Percentiles rank a stretch among this genome's conserved stretches.
These are phyloP conservation scores for Megaceryle maxima DNA, from an alignment of 2,113 vertebrate genomes.

Conservation along the genomic window DNA sequence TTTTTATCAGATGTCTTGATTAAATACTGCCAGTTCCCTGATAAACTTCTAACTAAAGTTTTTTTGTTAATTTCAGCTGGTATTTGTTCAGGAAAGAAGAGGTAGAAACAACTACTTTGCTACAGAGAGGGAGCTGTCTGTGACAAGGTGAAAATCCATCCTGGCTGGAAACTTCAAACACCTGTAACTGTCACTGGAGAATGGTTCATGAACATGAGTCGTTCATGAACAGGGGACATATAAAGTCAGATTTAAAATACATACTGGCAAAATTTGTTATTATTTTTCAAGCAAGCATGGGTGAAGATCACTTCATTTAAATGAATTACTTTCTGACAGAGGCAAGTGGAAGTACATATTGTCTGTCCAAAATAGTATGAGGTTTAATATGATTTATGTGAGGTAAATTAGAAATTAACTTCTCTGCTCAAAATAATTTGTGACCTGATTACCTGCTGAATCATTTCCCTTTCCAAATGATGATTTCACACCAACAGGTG, in stretches of 20 bases:
- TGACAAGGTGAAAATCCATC: neutral
- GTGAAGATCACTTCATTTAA: neutral
- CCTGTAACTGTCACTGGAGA: neutral
- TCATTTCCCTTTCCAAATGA: constrained; percentile 11
- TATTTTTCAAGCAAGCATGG: neutral
- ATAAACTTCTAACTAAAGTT: neutral
- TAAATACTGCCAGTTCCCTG: neutral
- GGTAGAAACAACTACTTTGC: neutral
- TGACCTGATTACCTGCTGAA: constrained; percentile 33
- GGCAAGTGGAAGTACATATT: neutral
- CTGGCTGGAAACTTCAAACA: neutral
- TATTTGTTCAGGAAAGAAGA: neutral
- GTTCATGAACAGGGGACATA: neutral
- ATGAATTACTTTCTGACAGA: neutral
- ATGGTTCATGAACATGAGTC: neutral
- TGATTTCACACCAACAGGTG: neutral
- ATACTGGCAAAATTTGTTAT: neutral
- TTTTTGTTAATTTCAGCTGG: neutral
- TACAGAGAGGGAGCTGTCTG: neutral
- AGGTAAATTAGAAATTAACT: constrained; percentile 32
- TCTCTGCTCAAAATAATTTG: constrained; percentile 33
- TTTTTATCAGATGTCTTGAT: neutral
- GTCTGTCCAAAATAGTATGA: constrained; percentile 10
- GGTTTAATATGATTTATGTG: neutral
- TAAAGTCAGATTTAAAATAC: neutral